A percentile compares a stretch with the other conserved stretches of the same genome.
Evolutionary conservation across 2,888 invertebrate genomes (phyloP).

Genomic region (Agrilus mali): DNA sequence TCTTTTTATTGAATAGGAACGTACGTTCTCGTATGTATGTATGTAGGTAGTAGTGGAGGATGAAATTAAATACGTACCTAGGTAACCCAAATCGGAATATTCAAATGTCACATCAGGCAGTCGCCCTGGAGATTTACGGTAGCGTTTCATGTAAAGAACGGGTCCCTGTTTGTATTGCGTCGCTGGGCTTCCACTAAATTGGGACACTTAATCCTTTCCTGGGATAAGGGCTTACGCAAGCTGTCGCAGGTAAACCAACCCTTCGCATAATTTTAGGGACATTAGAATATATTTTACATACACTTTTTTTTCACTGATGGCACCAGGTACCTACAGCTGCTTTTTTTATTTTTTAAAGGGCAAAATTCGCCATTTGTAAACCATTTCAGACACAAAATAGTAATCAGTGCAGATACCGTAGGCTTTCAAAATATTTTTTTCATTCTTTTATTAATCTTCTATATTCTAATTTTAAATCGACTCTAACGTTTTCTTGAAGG

Average conservation of each 20-base stretch:
- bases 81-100: conserved; percentile 20
- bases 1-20: too few relatives aligned
- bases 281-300: conserved; percentile 21
- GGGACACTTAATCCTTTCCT: conserved; percentile 25
- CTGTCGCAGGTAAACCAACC: conserved; percentile 21
- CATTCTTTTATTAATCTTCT: too few relatives aligned
- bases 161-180: neutral
- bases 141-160: neutral
- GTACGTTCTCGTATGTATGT: too few relatives aligned
- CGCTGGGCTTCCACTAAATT: conserved; percentile 9
- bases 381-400: too few relatives aligned
- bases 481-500: too few relatives aligned
- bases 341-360: neutral
- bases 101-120: conserved; percentile 20
- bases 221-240: conserved; percentile 16
- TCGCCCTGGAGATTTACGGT: conserved; percentile 7
- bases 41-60: too few relatives aligned
- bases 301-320: conserved; percentile 2
- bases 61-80: conserved; percentile 4
- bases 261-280: conserved; percentile 23
- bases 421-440: too few relatives aligned
- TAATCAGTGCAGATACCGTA: too few relatives aligned
- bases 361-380: too few relatives aligned
- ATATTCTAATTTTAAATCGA: too few relatives aligned
- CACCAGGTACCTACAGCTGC: conserved; percentile 9